These are phyloP conservation scores for Neolamprologus variostigma DNA, from an alignment of 2,113 vertebrate genomes.

Conservation along the genomic window DNA sequence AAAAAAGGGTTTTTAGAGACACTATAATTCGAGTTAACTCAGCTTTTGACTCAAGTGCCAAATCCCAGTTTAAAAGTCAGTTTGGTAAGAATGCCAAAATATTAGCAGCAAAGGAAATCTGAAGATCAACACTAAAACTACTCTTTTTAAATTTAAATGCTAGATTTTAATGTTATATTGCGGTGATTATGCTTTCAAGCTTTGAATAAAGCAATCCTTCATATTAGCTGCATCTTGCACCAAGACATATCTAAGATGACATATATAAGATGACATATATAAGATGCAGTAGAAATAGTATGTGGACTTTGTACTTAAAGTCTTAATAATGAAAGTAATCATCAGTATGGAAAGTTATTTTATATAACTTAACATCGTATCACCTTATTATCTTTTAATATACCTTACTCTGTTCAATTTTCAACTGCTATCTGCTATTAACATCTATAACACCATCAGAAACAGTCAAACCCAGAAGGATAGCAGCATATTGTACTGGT, in stretches of 20 bases:
- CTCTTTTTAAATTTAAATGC: neutral
- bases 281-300: neutral
- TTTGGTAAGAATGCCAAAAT: neutral
- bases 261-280: neutral
- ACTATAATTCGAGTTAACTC: neutral
- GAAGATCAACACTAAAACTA: neutral
- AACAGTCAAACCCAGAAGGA: neutral
- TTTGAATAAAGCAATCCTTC: neutral
- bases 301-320: neutral
- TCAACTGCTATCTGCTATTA: neutral
- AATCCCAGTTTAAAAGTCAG: neutral
- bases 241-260: neutral
- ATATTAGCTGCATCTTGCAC: neutral
- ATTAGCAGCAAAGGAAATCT: neutral
- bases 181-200: fast-evolving
- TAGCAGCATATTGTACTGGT: neutral
- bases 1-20: neutral
- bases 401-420: neutral
- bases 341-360: neutral
- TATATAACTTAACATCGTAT: neutral
- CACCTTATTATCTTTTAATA: neutral
- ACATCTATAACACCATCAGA: neutral
- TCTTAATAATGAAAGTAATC: neutral
- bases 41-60: neutral
- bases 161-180: neutral